Percentiles rank a stretch among this genome's conserved stretches.
Evolutionary conservation across 2,888 invertebrate genomes (phyloP).

Genomic region (Falcaria lacertinaria): DNA sequence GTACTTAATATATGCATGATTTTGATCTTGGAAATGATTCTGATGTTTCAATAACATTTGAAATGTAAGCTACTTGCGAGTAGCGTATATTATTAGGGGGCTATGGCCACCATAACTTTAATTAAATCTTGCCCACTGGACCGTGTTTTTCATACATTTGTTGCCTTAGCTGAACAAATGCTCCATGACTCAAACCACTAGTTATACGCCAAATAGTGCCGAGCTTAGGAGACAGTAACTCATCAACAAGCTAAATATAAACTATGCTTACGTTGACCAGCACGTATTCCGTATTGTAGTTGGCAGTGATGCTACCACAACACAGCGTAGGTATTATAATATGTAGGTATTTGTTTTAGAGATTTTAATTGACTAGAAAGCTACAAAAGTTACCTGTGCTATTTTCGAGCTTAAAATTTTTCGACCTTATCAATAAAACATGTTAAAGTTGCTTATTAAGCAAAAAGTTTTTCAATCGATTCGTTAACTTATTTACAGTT

Average conservation of each 20-base stretch:
- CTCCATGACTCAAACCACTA: constrained; percentile 22
- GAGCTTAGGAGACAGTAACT: constrained; percentile 8
- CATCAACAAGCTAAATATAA: constrained; percentile 37
- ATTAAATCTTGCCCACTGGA: constrained; percentile 60
- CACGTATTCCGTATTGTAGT: constrained; percentile 28
- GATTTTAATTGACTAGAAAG: not conserved
- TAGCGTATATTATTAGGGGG: too few species aligned
- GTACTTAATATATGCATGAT: too few species aligned
- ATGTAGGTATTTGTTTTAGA: too few species aligned
- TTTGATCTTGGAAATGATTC: not conserved
- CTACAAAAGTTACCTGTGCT: not conserved
- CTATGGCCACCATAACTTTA: too few species aligned
- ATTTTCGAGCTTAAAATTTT: too few species aligned
- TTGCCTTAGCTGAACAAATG: constrained; percentile 22
- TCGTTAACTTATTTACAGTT: constrained; percentile 34
- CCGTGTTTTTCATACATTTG: constrained; percentile 44
- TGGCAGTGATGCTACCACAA: constrained; percentile 14
- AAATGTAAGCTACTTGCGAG: constrained; percentile 7
- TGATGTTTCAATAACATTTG: not conserved
- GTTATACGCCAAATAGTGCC: constrained; percentile 1
- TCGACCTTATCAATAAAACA: too few species aligned
- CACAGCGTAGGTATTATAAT: too few species aligned
- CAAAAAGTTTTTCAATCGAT: constrained; percentile 40
- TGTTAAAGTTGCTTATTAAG: too few species aligned
- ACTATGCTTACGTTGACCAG: constrained; percentile 38